Evolutionary conservation across 2,888 invertebrate genomes (phyloP).

Genomic region (Mimachlamys varia): DNA sequence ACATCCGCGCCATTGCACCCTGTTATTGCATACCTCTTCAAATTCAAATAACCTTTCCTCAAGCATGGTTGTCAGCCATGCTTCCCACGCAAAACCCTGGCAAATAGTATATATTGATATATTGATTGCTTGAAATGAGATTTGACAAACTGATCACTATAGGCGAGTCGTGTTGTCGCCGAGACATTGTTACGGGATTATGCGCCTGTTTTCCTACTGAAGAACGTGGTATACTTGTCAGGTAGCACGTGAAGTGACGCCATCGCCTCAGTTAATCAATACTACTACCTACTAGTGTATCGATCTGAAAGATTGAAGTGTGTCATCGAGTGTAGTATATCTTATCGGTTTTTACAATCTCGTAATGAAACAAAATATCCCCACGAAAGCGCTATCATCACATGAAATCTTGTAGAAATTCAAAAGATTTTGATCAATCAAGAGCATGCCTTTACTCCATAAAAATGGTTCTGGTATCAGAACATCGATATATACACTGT

Average conservation of each 20-base stretch:
- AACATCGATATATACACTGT: too few species aligned
- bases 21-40: background rate
- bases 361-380: background rate
- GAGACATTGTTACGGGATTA: background rate
- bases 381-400: background rate
- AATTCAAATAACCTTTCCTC: background rate
- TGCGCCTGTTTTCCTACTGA: background rate
- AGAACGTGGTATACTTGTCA: background rate
- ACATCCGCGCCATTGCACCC: too few species aligned
- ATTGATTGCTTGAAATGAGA: background rate
- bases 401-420: too few species aligned
- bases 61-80: background rate
- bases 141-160: slow-evolving; percentile 16
- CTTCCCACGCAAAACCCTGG: background rate
- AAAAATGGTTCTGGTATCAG: too few species aligned
- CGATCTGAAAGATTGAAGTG: background rate
- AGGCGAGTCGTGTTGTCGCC: background rate
- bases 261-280: background rate
- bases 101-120: background rate
- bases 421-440: too few species aligned
- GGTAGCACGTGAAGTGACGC: background rate
- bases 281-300: background rate
- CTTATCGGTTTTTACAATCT: background rate
- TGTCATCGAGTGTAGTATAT: background rate
- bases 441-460: too few species aligned